Base-by-base conservation (phyloP, 2,888 invertebrate species). In the Arrhopalites spinosus region DNA sequence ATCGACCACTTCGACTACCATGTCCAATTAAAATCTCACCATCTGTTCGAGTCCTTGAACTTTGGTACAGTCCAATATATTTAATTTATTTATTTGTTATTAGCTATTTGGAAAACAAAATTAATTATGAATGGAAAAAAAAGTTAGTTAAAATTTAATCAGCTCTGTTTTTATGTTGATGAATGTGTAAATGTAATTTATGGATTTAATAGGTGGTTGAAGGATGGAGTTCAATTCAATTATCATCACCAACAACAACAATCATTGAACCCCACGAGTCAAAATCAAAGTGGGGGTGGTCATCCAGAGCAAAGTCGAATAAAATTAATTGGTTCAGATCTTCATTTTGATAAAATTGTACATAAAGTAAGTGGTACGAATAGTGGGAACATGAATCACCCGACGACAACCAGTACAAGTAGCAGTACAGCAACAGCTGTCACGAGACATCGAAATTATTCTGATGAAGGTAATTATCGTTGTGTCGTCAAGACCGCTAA, bases 281-380 rank as follows among this genome's bases (percentile, higher is more conserved):
- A 25, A 27, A 59, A 59, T 59, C 59, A 59, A 13, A 20, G 23
- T 50, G 56, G 8, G 17, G 56, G 8, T 23, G 23, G 15, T 25
- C 59, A 59, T 59, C 59, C 11, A 61, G 23, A 23, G 27, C 36
- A 1, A 64, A 67, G 53, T 7, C 20, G 74, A 36, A 50, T 66
- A 1, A 36, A 45, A 67, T 25, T 68, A 0, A 25, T 67, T 15
- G 74, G 74, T 13, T 36, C 15, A 56, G 79, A 80, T 76, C 77
- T 81, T 61, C 78, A 79, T 61, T 80, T 81, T 77, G 81, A 81
- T 43, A 81, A 79, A 73, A 78, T 81, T 75, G 79, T 80, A 56
- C 81, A 81, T 72, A 81, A 81, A 75, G 72, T 80, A 23, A 75
- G 68, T 47, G 78, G 72, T 72, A 72, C 72, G 50, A 75, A 77